phyloP scores from a whole-genome alignment of 2,797 vertebrate genomes.

The Loris lydekkerianus region DNA sequence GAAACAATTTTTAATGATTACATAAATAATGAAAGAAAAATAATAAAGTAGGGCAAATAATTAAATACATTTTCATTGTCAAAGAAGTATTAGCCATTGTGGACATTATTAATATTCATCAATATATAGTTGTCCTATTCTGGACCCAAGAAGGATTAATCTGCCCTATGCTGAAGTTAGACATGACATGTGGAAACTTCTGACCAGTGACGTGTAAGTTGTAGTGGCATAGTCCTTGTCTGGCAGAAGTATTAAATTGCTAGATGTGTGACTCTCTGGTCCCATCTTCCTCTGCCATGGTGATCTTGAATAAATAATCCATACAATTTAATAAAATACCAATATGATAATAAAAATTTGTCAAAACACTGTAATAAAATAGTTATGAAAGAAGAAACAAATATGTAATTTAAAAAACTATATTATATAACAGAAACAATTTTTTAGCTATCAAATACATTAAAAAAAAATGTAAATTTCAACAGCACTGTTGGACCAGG shows the following conservation, averaged over 20 bases:
- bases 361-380: not conserved
- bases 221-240: not conserved
- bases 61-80: not conserved
- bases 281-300: not conserved
- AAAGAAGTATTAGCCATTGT: not conserved
- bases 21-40: not conserved
- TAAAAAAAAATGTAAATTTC: too few relatives aligned
- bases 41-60: not conserved
- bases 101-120: not conserved
- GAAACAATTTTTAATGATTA: not conserved
- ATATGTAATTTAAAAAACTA: not conserved
- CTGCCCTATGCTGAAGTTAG: not conserved
- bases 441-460: not conserved
- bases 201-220: not conserved
- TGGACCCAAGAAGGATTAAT: not conserved
- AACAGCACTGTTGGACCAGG: too few relatives aligned
- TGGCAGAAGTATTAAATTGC: not conserved
- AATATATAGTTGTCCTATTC: not conserved
- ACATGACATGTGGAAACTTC: accelerated
- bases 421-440: not conserved
- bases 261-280: not conserved
- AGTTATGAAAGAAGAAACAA: not conserved
- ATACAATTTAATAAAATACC: not conserved
- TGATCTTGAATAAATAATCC: not conserved
- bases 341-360: not conserved